phyloP scores from a whole-genome alignment of 2,113 vertebrate species.

The Pterocles burchelli region DNA sequence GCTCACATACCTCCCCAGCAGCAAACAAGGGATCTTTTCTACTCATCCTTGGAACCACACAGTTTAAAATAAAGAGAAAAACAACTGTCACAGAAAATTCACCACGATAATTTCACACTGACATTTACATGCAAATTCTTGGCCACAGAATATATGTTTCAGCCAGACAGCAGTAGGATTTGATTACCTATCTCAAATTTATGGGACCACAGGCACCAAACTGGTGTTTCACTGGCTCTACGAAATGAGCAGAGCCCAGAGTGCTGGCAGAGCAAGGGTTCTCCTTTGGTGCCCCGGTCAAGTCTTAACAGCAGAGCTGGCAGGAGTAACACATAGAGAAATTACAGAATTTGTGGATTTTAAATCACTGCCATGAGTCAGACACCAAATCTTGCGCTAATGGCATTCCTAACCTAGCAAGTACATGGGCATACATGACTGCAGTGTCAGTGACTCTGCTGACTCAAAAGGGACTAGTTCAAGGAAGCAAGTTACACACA shows the following conservation, averaged over 20 bases:
- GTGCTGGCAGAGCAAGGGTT: neutral
- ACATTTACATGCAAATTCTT: neutral
- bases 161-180: neutral
- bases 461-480: neutral
- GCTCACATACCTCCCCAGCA: neutral
- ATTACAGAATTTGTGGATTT: neutral
- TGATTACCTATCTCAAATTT: neutral
- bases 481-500: neutral
- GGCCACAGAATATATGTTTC: neutral
- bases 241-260: neutral
- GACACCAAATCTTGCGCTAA: neutral
- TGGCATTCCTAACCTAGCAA: neutral
- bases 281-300: neutral
- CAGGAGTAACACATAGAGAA: neutral
- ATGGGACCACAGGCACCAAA: neutral
- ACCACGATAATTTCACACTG: neutral
- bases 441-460: neutral
- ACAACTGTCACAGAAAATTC: neutral
- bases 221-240: neutral
- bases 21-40: neutral
- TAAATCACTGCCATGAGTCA: neutral
- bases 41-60: neutral
- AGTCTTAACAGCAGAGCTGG: neutral
- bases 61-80: neutral
- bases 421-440: accelerated